These are phyloP conservation scores for Drosophila eohydei DNA, from an alignment of 2,888 invertebrate genomes.

Conservation along the genomic window DNA sequence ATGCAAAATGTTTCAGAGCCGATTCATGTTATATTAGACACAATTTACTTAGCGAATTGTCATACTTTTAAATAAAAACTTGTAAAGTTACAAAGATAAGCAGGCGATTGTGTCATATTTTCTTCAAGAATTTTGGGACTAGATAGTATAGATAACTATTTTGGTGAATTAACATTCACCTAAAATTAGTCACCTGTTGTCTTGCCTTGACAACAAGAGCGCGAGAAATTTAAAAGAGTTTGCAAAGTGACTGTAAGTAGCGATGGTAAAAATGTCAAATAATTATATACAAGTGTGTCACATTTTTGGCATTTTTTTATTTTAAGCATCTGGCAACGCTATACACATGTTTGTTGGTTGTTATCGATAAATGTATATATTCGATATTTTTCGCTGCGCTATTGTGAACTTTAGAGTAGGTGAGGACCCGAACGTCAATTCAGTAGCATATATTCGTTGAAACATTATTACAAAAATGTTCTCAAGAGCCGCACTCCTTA, in stretches of 20 bases:
- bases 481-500: slow-evolving; percentile 89
- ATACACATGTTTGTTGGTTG: slow-evolving; percentile 15
- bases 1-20: slow-evolving; percentile 61
- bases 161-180: not conserved
- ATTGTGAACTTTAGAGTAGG: slow-evolving; percentile 53
- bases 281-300: not conserved
- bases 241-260: no score
- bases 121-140: not conserved
- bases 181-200: slow-evolving; percentile 10
- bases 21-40: slow-evolving; percentile 71
- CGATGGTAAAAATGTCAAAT: not conserved
- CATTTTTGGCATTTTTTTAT: not conserved
- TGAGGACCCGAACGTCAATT: slow-evolving; percentile 61
- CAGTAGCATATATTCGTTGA: slow-evolving; percentile 70
- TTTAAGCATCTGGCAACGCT: slow-evolving; percentile 29
- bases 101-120: not conserved
- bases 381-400: slow-evolving; percentile 27
- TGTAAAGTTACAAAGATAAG: slow-evolving; percentile 66
- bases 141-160: not conserved
- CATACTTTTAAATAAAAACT: slow-evolving; percentile 76
- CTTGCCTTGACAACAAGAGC: not conserved
- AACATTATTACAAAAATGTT: slow-evolving; percentile 87
- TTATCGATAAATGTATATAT: slow-evolving; percentile 20
- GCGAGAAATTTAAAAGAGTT: not conserved
- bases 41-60: slow-evolving; percentile 80